phyloP scores from a whole-genome alignment of 2,888 invertebrate genomes.

The Campoletis raptor region DNA sequence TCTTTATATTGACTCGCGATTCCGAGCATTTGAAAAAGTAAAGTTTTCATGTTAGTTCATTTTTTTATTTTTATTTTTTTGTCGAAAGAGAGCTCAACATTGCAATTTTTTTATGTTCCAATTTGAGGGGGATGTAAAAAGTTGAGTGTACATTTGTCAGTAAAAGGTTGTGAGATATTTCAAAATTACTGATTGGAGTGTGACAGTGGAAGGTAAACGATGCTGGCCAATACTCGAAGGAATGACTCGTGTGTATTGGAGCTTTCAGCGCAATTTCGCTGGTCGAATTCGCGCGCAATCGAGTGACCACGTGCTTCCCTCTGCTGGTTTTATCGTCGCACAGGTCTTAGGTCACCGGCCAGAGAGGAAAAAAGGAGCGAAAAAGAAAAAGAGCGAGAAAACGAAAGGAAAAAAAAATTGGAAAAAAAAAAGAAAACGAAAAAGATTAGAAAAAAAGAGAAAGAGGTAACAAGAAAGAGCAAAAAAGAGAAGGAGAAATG shows the following conservation, averaged over 20 bases:
- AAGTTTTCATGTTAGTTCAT: too few species aligned
- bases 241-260: slow-evolving; percentile 2
- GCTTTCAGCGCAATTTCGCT: slow-evolving; percentile 24
- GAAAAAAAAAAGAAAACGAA: neutral
- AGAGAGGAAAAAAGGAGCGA: neutral
- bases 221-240: neutral
- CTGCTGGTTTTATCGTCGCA: neutral
- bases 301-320: slow-evolving; percentile 25
- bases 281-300: slow-evolving; percentile 30
- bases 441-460: neutral
- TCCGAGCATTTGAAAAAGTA: neutral
- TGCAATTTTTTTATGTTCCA: neutral
- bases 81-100: neutral
- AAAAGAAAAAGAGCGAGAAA: neutral
- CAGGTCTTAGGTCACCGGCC: slow-evolving; percentile 38
- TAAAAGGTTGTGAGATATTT: neutral
- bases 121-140: neutral
- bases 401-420: neutral
- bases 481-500: slow-evolving; percentile 20
- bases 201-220: neutral
- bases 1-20: neutral
- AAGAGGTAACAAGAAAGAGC: neutral
- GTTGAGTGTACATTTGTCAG: neutral
- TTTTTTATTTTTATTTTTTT: neutral
- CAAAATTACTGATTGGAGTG: neutral